A percentile compares a stretch with the other conserved stretches of the same genome.
phyloP scores from a whole-genome alignment of 2,113 vertebrate species.

The Lichenostomus cassidix region DNA sequence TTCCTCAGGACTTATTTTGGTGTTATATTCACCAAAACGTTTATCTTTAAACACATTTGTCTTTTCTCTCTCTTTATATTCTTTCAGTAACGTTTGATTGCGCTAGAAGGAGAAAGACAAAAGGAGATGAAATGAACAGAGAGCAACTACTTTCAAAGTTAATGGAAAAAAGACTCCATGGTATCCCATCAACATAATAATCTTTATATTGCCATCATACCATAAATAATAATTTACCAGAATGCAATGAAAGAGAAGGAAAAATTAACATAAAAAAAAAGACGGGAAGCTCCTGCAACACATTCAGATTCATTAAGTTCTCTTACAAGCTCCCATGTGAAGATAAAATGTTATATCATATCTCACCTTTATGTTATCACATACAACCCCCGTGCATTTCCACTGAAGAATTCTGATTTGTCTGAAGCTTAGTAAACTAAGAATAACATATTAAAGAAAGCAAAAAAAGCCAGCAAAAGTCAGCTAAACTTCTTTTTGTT shows the following conservation, averaged over 20 bases:
- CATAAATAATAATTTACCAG: background rate
- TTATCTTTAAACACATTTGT: constrained; percentile 85
- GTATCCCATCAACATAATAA: background rate
- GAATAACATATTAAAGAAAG: background rate
- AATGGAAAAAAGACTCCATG: background rate
- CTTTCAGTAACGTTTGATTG: constrained; percentile 89
- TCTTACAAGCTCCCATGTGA: background rate
- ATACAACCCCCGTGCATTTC: background rate
- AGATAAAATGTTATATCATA: background rate
- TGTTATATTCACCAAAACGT: constrained; percentile 90
- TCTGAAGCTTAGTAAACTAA: background rate
- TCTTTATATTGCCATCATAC: background rate
- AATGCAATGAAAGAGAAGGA: background rate
- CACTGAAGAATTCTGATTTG: background rate
- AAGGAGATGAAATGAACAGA: background rate
- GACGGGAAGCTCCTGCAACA: background rate
- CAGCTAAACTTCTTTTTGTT: background rate
- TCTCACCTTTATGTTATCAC: background rate
- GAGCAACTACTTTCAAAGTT: background rate
- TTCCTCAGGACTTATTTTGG: constrained; percentile 87
- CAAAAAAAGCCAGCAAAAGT: background rate
- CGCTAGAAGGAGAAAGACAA: constrained; percentile 74
- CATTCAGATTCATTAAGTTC: background rate
- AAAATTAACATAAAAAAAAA: background rate
- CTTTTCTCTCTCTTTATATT: constrained; percentile 88